phyloP scores from a whole-genome alignment of 2,113 vertebrate species.

The Elachura formosa region DNA sequence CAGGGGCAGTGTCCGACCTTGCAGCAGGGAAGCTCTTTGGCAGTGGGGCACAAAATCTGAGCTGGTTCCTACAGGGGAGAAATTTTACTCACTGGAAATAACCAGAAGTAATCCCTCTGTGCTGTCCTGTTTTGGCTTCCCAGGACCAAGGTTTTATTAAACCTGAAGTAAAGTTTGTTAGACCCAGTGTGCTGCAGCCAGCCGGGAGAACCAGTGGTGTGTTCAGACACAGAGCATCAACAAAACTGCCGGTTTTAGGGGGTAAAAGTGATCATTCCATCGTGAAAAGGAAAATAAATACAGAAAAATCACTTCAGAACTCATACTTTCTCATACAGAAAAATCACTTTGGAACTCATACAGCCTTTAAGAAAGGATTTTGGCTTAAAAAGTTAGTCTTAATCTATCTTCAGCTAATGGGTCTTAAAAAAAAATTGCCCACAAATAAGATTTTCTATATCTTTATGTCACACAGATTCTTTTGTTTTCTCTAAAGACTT shows the following conservation, averaged over 20 bases:
- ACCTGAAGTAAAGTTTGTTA: background rate
- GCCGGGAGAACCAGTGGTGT: rapidly evolving
- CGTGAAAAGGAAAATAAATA: background rate
- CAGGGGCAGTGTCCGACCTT: background rate
- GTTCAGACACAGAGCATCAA: background rate
- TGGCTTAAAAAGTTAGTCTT: background rate
- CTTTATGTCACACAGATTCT: background rate
- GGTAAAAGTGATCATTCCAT: background rate
- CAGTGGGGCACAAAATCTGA: background rate
- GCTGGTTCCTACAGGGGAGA: background rate
- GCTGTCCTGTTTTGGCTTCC: background rate
- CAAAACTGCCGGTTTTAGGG: background rate
- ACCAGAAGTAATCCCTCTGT: background rate
- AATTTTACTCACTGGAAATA: background rate
- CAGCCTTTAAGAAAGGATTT: background rate
- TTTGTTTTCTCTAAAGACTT: background rate
- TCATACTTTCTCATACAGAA: too few species aligned
- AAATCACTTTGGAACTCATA: background rate
- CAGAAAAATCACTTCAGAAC: background rate
- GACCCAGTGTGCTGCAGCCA: background rate
- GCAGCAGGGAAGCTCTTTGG: background rate
- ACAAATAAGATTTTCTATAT: background rate
- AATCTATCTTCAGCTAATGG: background rate
- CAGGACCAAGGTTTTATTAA: background rate
- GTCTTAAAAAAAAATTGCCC: background rate